phyloP scores from a whole-genome alignment of 2,797 vertebrate species.

The Psittacula derbiana region DNA sequence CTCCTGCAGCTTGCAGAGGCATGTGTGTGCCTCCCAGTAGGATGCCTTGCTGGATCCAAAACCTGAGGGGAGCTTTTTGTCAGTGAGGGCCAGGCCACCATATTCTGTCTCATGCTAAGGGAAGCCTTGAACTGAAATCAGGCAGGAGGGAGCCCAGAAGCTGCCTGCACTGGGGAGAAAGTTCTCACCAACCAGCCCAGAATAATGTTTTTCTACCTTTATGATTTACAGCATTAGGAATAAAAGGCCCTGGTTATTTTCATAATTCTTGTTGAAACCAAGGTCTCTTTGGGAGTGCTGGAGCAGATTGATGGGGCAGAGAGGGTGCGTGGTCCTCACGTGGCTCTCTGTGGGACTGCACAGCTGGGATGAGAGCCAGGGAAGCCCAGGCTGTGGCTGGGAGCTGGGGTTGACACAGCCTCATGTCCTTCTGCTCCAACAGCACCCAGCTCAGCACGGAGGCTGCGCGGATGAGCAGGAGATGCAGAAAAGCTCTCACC shows the following conservation, averaged over 20 bases:
- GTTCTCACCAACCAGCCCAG: background rate
- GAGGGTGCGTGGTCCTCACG: accelerated
- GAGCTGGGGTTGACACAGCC: background rate
- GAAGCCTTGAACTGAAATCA: background rate
- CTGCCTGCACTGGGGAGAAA: background rate
- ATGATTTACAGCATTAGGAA: background rate
- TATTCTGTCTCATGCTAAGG: background rate
- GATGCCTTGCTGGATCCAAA: background rate
- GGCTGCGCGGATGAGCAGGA: background rate
- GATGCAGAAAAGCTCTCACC: background rate
- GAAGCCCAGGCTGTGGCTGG: background rate
- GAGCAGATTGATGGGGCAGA: background rate
- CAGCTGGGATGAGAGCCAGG: accelerated
- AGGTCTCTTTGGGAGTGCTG: background rate
- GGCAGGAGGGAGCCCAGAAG: background rate
- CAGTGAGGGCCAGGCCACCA: accelerated
- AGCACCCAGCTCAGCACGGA: background rate
- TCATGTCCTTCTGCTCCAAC: background rate
- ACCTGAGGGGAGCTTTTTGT: background rate
- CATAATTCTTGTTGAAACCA: background rate
- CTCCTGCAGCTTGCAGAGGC: background rate
- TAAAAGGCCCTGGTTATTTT: background rate
- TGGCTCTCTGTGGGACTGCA: background rate
- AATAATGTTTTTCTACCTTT: background rate
- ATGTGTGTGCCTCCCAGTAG: background rate